Base-by-base conservation (phyloP, 2,113 vertebrate genomes). In the Pedetes capensis region DNA sequence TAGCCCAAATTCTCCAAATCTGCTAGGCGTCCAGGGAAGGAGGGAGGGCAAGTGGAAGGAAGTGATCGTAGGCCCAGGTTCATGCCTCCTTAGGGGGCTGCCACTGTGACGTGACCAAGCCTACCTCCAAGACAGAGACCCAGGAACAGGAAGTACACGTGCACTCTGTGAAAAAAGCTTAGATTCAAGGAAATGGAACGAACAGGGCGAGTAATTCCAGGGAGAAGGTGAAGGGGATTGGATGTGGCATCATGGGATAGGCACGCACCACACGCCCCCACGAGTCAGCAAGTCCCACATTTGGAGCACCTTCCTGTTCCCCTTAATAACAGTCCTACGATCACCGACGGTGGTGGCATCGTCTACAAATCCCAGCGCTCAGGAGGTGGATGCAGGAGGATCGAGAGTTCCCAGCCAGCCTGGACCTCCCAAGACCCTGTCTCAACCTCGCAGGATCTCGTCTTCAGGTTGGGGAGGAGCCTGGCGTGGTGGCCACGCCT, bases 1-100 rank as follows among this genome's bases (percentile, higher is more conserved):
- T 82, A 93, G 74, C 42, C 64, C 47, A 61, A 63, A 86, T 95
- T 87, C 89, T 91, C 83, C 68, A 85, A 34, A 88, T 92, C 96
- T 51, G 85, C 82, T 55, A 78, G 72, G 49, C 80, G n/a, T 82
- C 25, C 8, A 55, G 83, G 85, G 83, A 57, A 18, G 74, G 61
- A 32, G 88, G 29, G 37, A 83, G 8, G 57, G 29, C 2, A 1
- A 89, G 63, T 64, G n/a, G 59, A 71, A 81, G 69, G 59, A 92
- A 76, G 61, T 9, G 9, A 14, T 25, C 75, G 25, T 32, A 3
- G 4, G 42, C 64, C 22, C 42, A 90, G 68, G 63, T 57, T 76
- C 25, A 69, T 53, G 88, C 72, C 57, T 72, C 32, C 44, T 8
- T 6, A 42, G 25, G 37, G 29, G 61, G 59, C 32, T 39, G 47